Evolutionary conservation across 2,113 vertebrate species (phyloP), one percentile per base, ranked within the genome.

Genomic region (Erythrolamprus reginae): DNA sequence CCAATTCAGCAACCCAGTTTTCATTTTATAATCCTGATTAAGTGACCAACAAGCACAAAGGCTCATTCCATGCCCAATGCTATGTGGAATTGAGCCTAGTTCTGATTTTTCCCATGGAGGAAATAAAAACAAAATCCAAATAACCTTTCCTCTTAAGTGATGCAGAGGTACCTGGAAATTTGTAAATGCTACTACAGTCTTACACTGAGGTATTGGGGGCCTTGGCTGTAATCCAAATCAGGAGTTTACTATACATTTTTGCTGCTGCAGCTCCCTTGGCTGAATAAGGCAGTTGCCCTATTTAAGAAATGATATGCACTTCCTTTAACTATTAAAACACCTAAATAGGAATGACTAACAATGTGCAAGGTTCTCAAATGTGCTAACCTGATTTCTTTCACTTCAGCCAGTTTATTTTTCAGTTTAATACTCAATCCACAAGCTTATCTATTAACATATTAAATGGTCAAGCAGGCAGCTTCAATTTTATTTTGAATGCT

Each of bases 381-480:
- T 56, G 89, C 10, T 21, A 12, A 55, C 23, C 28, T 47, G 17
- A 50, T 21, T 84, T n/a, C 82, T 84, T 33, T 87, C 88, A 15
- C 15, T 85, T 87, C 70, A 19, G 86, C 90, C 92, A 82, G 87
- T 23, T 0, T 0, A 10, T 28, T 90, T 93, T 92, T 93, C 70
- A 90, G 70, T 4, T 0, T 12, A 87, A 89, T 91, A 90, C 77
- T 83, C 19, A 88, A 82, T 84, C 61, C 10, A 53, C 26, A 48
- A 91, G 24, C 45, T 10, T 84, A 3, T 15, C 89, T 56, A 10
- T 4, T 33, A 91, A 91, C 45, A 70, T 82, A 92, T 87, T 17
- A 65, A 51, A 93, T 91, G 86, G 89, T 2, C 0, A 90, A 9
- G 42, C 6, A 38, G 56, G 87, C 77, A 94, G 90, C 70, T 70